Conservation (phyloP, 1,140 invertebrate genomes). For the Mylabris phalerata region DNA sequence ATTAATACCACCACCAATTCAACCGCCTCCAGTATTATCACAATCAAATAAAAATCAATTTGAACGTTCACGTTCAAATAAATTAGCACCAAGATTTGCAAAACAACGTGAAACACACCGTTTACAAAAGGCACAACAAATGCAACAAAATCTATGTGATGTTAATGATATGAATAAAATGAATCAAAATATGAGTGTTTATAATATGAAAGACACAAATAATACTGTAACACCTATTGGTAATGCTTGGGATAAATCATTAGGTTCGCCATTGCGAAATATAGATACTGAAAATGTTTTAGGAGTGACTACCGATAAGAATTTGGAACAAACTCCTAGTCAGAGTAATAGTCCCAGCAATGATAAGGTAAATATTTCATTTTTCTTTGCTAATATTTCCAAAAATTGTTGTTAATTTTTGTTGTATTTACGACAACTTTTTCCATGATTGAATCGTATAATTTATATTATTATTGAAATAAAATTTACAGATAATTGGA, state of each 20-base stretch:
- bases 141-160: slow-evolving; percentile 41
- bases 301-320: slow-evolving; percentile 39
- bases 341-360: slow-evolving; percentile 55
- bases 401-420: too few relatives aligned
- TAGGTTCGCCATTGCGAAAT: slow-evolving; percentile 54
- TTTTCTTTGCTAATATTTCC: too few relatives aligned
- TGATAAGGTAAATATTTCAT: slow-evolving; percentile 27
- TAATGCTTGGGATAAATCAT: slow-evolving; percentile 83
- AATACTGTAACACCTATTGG: slow-evolving; percentile 55
- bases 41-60: slow-evolving; percentile 46
- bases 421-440: too few relatives aligned
- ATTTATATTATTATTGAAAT: not conserved
- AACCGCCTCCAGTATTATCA: slow-evolving; percentile 43
- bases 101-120: slow-evolving; percentile 59
- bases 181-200: slow-evolving; percentile 28
- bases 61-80: slow-evolving; percentile 50
- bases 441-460: too few relatives aligned
- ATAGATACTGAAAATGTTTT: slow-evolving; percentile 33
- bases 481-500: slow-evolving; percentile 20
- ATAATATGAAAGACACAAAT: slow-evolving; percentile 43
- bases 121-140: slow-evolving; percentile 43
- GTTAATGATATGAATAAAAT: slow-evolving; percentile 44
- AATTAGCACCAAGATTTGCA: slow-evolving; percentile 71
- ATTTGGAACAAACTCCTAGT: slow-evolving; percentile 42
- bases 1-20: slow-evolving; percentile 45